These are phyloP conservation scores for Leuctra nigra DNA, from an alignment of 2,888 invertebrate genomes.

Conservation along the genomic window DNA sequence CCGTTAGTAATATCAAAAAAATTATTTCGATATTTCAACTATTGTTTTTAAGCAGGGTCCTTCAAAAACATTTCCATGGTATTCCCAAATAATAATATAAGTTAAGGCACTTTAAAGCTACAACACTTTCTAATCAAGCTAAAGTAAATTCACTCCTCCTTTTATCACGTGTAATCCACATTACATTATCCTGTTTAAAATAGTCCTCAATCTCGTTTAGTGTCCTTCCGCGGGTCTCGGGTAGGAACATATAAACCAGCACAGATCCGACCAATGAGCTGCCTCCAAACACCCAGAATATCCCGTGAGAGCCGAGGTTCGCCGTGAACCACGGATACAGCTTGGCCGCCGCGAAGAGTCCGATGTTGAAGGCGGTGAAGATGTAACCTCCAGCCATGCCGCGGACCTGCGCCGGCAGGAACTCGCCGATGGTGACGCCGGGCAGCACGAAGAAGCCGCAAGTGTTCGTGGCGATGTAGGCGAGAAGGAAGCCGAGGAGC, in stretches of 20 bases:
- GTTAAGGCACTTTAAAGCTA: neutral
- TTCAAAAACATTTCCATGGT: too few relatives aligned
- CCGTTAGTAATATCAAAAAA: too few relatives aligned
- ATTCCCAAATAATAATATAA: too few relatives aligned
- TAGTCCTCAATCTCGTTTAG: slow-evolving; percentile 72
- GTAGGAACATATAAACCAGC: slow-evolving; percentile 60
- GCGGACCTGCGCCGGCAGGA: slow-evolving; percentile 64
- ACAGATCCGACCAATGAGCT: slow-evolving; percentile 56
- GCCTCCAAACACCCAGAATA: slow-evolving; percentile 63
- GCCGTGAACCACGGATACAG: slow-evolving; percentile 48
- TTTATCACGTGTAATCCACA: slow-evolving; percentile 25
- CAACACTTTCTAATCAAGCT: neutral
- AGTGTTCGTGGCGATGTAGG: slow-evolving; percentile 68
- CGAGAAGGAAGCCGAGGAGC: slow-evolving; percentile 47
- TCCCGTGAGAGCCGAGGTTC: slow-evolving; percentile 55
- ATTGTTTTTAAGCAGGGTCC: too few relatives aligned
- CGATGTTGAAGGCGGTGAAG: slow-evolving; percentile 62
- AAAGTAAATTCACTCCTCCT: neutral
- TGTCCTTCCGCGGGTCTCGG: slow-evolving; percentile 67
- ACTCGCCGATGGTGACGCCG: slow-evolving; percentile 67
- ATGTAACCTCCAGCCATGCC: slow-evolving; percentile 68
- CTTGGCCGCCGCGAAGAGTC: slow-evolving; percentile 62
- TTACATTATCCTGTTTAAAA: slow-evolving; percentile 58
- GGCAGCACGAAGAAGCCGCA: slow-evolving; percentile 67
- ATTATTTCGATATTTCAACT: too few relatives aligned